Evolutionary conservation across 2,888 invertebrate genomes (phyloP), one percentile per base, ranked within the genome.

Genomic region (Cyrtodaria siliqua): DNA sequence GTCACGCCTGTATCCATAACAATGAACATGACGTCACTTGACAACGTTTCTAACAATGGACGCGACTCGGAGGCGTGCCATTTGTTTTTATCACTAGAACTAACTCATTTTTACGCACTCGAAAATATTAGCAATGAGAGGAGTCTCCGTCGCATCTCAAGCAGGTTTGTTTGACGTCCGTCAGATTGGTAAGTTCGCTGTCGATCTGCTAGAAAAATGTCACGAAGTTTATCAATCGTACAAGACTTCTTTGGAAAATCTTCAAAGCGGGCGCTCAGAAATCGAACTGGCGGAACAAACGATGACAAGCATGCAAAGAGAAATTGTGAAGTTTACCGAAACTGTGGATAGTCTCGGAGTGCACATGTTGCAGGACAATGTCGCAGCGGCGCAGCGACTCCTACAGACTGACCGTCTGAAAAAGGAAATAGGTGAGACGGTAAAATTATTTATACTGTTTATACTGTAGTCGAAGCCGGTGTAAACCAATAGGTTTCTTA

Each of bases 361-460:
- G 0, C 64, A 33, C 24, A 27, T 76, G 53, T 29, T 76, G 16
- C 69, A 70, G 55, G 69, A 62, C 20, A 76, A 73, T 53, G 40
- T 47, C 12, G 16, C 62, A 0, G 47, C 57, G n/a, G 52, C 69
- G 0, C 55, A 70, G 20, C 61, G 49, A 20, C 53, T 69, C 26
- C 20, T 62, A 12, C 61, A 60, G 12, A 44, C 76, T 23, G 72
- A 72, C 4, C 33, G 33, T 33, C 27, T 80, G 26, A 68, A 59
- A 26, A 29, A 40, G 12, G 76, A 80, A 3, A 73, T 80, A n/a
- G 69, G 80, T 80, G 66, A 40, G n/a, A n/a, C n/a, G n/a, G n/a
- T n/a, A n/a, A n/a, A n/a, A n/a, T n/a, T n/a, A n/a, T n/a, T n/a
- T n/a, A n/a, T n/a, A n/a, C n/a, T n/a, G n/a, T n/a, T n/a, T n/a